These are phyloP conservation scores for Linyphia triangularis DNA, from an alignment of 2,888 invertebrate genomes.

Conservation along the genomic window DNA sequence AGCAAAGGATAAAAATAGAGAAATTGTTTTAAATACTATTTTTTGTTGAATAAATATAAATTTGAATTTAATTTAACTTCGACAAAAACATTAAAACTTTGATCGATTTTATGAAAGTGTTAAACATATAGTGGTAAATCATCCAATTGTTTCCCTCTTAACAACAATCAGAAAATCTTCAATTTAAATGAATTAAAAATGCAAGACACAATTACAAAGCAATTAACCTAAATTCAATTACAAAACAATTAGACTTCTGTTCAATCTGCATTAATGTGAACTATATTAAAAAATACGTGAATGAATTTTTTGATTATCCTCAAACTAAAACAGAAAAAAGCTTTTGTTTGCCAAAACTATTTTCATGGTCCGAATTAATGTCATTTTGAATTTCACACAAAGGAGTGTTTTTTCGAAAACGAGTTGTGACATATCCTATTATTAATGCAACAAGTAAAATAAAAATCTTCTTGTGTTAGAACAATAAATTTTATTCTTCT, in stretches of 20 bases:
- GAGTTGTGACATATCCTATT: neutral
- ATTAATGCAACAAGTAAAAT: neutral
- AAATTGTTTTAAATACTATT: too few species aligned
- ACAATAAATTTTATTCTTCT: neutral
- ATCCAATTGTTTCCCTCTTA: too few species aligned
- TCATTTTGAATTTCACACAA: neutral
- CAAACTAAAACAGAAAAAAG: neutral
- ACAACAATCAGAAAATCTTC: too few species aligned
- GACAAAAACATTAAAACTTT: too few species aligned
- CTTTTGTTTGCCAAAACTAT: neutral
- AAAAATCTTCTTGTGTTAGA: neutral
- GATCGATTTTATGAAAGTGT: too few species aligned
- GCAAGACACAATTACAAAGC: too few species aligned
- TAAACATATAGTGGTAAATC: too few species aligned
- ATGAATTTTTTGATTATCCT: neutral
- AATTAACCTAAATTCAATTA: neutral
- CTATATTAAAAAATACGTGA: neutral
- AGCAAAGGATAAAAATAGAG: too few species aligned
- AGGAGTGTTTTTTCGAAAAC: neutral
- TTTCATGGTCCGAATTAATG: neutral
- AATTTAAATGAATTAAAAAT: too few species aligned
- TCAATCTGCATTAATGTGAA: neutral
- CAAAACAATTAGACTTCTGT: neutral
- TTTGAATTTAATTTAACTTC: too few species aligned
- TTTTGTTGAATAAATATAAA: too few species aligned